Percentiles rank a stretch among this genome's conserved stretches.
Evolutionary conservation across 2,113 vertebrate species (phyloP).

Genomic region (Cyanoliseus patagonus): DNA sequence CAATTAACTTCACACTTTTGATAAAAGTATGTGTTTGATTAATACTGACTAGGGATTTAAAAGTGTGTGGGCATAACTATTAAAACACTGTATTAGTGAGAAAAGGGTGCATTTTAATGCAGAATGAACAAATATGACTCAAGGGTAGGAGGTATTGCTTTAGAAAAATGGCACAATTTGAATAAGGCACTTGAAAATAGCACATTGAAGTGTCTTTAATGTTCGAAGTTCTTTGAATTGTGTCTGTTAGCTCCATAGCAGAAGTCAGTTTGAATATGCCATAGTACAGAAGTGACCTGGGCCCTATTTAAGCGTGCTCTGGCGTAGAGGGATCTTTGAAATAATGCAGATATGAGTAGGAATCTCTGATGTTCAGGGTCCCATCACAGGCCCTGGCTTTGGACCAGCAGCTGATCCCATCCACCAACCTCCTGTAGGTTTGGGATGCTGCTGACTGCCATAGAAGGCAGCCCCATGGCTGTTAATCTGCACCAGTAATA

Average conservation of each 20-base stretch:
- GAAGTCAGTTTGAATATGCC: neutral
- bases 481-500: neutral
- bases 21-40: conserved; percentile 26
- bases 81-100: conserved; percentile 28
- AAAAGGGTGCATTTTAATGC: conserved; percentile 59
- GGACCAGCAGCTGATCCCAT: neutral
- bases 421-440: neutral
- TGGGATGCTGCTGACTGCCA: neutral
- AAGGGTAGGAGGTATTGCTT: conserved; percentile 26
- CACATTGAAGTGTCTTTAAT: neutral
- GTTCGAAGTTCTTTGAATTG: conserved; percentile 19
- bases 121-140: conserved; percentile 57
- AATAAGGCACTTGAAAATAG: conserved; percentile 31
- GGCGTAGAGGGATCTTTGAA: neutral
- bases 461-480: neutral
- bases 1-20: conserved; percentile 32
- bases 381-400: neutral
- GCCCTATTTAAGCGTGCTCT: neutral
- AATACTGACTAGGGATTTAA: conserved; percentile 61
- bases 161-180: conserved; percentile 50
- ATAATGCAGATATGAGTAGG: neutral
- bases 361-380: neutral
- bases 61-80: conserved; percentile 36
- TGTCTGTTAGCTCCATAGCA: neutral
- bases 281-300: neutral